Evolutionary conservation across 1,140 invertebrate genomes (phyloP).

Genomic region (Caenorhabditis inopinata): DNA sequence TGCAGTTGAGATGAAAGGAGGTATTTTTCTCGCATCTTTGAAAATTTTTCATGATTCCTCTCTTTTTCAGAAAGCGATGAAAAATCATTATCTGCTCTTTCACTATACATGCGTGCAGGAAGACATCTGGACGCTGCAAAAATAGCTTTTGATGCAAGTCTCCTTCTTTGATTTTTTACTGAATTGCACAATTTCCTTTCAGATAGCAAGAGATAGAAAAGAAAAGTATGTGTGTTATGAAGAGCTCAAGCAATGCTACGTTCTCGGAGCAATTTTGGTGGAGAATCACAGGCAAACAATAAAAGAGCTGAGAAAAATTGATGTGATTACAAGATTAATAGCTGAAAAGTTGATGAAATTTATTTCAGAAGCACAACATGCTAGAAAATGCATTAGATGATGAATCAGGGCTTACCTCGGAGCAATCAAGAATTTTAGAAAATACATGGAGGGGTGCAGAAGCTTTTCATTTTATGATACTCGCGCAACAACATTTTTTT

Average conservation of each 20-base stretch:
- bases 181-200: not conserved
- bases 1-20: not conserved
- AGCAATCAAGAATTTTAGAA: constrained; percentile 3
- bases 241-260: not conserved
- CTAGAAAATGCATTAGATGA: not conserved
- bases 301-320: not conserved
- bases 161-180: not conserved
- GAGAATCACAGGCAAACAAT: not conserved
- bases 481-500: not conserved
- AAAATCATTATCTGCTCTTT: not conserved
- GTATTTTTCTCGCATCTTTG: not conserved
- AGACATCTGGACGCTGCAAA: not conserved
- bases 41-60: not conserved
- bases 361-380: not conserved
- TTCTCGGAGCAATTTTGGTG: not conserved
- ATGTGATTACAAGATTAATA: not conserved
- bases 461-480: not conserved
- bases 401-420: not conserved
- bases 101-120: not conserved
- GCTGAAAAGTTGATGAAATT: not conserved
- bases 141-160: not conserved
- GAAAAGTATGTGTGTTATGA: not conserved
- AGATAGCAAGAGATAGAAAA: not conserved
- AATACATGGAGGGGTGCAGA: constrained; percentile 1
- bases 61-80: not conserved